Conservation (phyloP, 1,140 invertebrate species). For the Acarapis woodi region DNA sequence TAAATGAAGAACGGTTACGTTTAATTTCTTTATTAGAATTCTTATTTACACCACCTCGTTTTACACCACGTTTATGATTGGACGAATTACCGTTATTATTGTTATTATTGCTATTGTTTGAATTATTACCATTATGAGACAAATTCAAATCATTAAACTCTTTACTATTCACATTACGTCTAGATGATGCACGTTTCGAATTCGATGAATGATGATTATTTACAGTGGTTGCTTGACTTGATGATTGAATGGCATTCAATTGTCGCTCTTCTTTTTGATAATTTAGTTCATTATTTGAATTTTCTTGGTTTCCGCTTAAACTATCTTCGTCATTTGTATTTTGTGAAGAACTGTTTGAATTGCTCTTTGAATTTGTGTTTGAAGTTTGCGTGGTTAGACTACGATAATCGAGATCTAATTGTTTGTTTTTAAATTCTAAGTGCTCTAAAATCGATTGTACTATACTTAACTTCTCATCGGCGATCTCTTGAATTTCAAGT, state of each 20-base stretch:
- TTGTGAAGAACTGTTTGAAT: neutral
- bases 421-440: constrained; percentile 8
- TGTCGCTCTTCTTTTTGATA: neutral
- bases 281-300: neutral
- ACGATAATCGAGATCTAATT: constrained; percentile 9
- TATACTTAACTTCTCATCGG: constrained; percentile 8
- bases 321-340: neutral
- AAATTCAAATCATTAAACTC: too few species aligned
- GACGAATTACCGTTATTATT: neutral
- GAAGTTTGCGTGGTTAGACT: constrained; percentile 2
- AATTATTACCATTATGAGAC: neutral
- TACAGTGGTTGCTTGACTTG: neutral
- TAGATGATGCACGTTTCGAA: neutral
- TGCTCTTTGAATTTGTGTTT: constrained; percentile 1
- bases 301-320: neutral
- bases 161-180: neutral
- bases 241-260: too few species aligned
- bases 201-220: neutral
- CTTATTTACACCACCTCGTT: neutral
- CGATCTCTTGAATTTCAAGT: constrained; percentile 8
- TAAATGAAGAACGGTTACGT: neutral
- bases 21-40: neutral
- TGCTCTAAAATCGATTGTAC: constrained; percentile 9
- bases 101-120: neutral
- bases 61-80: neutral